A percentile compares a stretch with the other conserved stretches of the same genome.
Conservation (phyloP, 2,888 invertebrate species). For the Paralinhomoeus sp. region DNA sequence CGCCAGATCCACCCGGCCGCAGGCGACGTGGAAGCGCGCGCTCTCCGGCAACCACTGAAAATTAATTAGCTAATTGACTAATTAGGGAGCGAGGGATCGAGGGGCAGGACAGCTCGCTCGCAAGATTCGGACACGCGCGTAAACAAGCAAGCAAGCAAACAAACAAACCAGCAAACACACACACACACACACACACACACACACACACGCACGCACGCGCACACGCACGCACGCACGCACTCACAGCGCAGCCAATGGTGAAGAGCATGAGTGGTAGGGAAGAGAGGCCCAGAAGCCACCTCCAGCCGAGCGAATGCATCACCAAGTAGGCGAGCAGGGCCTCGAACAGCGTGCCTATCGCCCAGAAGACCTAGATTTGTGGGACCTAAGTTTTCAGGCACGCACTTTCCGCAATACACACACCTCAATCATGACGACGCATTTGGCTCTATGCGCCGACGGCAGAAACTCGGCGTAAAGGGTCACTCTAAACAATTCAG, state of each 20-base stretch:
- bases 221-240: no score
- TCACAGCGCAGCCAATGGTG: conserved; percentile 30
- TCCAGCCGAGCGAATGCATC: conserved; percentile 73
- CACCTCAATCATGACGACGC: conserved; percentile 78
- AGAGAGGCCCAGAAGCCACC: conserved; percentile 72
- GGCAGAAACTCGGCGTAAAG: conserved; percentile 86
- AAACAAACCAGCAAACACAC: no score
- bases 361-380: conserved; percentile 64
- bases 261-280: conserved; percentile 64
- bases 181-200: no score
- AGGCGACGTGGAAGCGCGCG: conserved; percentile 60
- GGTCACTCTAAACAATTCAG: conserved; percentile 46
- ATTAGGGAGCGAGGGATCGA: no score
- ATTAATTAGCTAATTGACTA: no score
- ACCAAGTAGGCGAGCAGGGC: conserved; percentile 65
- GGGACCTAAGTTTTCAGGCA: conserved; percentile 20
- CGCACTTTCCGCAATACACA: conserved; percentile 26
- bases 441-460: conserved; percentile 71
- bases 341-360: conserved; percentile 75
- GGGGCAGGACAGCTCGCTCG: not conserved
- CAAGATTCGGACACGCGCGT: no score
- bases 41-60: conserved; percentile 79
- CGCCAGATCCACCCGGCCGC: conserved; percentile 64
- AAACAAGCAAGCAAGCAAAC: no score
- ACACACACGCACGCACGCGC: not conserved